Base-by-base conservation (phyloP, 2,113 vertebrate species). In the Ictalurus furcatus region DNA sequence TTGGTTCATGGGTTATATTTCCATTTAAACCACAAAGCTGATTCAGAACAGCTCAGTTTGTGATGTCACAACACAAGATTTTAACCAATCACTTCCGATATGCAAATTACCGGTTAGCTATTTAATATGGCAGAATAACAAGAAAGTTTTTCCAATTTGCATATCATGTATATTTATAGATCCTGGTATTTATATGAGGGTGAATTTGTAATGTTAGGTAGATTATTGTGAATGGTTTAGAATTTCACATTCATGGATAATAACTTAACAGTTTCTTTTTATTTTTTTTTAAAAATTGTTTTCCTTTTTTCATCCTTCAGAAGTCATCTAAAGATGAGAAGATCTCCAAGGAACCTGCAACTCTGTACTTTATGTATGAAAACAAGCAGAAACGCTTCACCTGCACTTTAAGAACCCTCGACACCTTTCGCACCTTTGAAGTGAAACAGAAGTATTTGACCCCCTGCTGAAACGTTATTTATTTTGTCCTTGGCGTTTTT, bases 311-410 rank as follows among this genome's bases (percentile, higher is more conserved):
- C 69, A 0, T 74, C 3, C 13, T 78, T 86, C 65, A 96, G 95
- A 96, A 86, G 95, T 96, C 91, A 96, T 96, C 93, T 96, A 93
- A 95, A 85, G 54, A 52, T 44, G 85, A 89, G 61, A 67, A 65
- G 74, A 48, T 34, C 78, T 90, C 58, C 56, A 48, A 88, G 37
- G 54, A 85, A 88, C 44, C 87, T 84, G 88, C 87, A 93, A 79
- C 78, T 85, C 90, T 40, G 90, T 56, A 87, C 84, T 87, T 89
- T 71, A 84, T 83, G 87, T 80, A 71, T 71, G 74, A 90, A 74
- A 89, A 88, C 58, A 89, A 85, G 91, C 89, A 89, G 88, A 86
- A 89, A 65, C 34, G 74, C 88, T 91, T 92, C 88, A 88, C 90
- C 90, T 88, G 91, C 92, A 92, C 93, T 91, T 93, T 92, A 83